phyloP scores from a whole-genome alignment of 2,113 vertebrate species.

The Engraulis encrasicolus region DNA sequence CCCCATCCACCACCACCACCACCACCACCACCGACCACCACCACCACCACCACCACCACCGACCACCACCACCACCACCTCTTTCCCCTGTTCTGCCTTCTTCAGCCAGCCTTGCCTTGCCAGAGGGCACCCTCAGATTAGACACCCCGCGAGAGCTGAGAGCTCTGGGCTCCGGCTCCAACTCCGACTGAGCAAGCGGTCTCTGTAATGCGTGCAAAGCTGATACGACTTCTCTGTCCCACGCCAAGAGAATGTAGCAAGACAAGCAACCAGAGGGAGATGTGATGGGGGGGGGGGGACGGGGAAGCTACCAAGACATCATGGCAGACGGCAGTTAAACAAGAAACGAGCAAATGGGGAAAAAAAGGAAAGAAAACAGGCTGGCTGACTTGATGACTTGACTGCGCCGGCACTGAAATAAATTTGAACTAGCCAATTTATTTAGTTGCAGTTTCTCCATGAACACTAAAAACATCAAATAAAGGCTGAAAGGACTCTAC shows the following conservation, averaged over 20 bases:
- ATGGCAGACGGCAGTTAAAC: not conserved
- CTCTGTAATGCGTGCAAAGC: not conserved
- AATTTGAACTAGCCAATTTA: too few species aligned
- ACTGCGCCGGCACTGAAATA: too few species aligned
- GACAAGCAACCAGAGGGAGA: not conserved
- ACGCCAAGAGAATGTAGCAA: not conserved
- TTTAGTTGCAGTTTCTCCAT: not conserved
- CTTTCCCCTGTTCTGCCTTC: too few species aligned
- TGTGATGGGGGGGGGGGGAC: too few species aligned
- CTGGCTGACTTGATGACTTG: too few species aligned
- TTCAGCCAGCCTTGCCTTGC: not conserved
- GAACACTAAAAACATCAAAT: not conserved
- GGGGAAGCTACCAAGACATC: not conserved
- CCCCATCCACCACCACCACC: not conserved
- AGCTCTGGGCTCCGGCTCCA: not conserved
- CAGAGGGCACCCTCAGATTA: constrained; percentile 5
- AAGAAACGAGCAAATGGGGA: too few species aligned
- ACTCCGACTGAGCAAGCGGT: not conserved
- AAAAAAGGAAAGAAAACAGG: too few species aligned
- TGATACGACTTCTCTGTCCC: not conserved
- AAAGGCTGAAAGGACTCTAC: not conserved
- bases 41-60: too few species aligned
- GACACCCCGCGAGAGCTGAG: not conserved
- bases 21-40: too few species aligned
- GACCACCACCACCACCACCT: too few species aligned